Conservation (phyloP, 1,140 invertebrate genomes). For the Ooceraea biroi region DNA sequence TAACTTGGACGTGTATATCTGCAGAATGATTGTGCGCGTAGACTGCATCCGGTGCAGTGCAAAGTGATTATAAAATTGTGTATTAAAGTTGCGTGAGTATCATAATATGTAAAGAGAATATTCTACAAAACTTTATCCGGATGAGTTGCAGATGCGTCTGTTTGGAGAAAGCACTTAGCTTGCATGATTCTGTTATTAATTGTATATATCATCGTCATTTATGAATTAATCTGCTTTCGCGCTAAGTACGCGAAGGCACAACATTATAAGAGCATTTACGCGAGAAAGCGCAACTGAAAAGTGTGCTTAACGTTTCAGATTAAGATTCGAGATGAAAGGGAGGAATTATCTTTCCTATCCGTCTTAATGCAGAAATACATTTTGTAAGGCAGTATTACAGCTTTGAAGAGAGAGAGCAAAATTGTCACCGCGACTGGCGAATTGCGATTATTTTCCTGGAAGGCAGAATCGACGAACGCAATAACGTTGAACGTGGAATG, state of each 20-base stretch:
- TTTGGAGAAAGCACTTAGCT: neutral
- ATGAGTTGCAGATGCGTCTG: neutral
- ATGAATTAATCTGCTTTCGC: slow-evolving; percentile 12
- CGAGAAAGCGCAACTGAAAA: neutral
- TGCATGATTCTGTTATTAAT: neutral
- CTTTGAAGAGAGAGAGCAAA: neutral
- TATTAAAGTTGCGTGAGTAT: slow-evolving; percentile 22
- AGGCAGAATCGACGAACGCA: neutral
- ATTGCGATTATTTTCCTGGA: neutral
- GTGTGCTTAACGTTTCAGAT: neutral
- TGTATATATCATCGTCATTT: neutral
- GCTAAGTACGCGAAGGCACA: slow-evolving; percentile 29
- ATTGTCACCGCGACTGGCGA: slow-evolving; percentile 4
- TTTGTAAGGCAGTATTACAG: neutral
- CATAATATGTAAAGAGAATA: slow-evolving; percentile 6
- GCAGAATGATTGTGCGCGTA: slow-evolving; percentile 12
- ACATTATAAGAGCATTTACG: neutral
- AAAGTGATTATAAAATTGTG: neutral
- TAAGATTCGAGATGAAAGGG: neutral
- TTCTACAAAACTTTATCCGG: neutral
- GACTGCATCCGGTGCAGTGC: neutral
- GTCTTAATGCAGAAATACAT: slow-evolving; percentile 3
- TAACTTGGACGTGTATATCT: neutral
- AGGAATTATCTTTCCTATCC: neutral
- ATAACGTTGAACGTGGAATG: slow-evolving; percentile 7